Evolutionary conservation across 2,113 vertebrate genomes (phyloP), one percentile per base, ranked within the genome.

Genomic region (Amblyornis subalaris): DNA sequence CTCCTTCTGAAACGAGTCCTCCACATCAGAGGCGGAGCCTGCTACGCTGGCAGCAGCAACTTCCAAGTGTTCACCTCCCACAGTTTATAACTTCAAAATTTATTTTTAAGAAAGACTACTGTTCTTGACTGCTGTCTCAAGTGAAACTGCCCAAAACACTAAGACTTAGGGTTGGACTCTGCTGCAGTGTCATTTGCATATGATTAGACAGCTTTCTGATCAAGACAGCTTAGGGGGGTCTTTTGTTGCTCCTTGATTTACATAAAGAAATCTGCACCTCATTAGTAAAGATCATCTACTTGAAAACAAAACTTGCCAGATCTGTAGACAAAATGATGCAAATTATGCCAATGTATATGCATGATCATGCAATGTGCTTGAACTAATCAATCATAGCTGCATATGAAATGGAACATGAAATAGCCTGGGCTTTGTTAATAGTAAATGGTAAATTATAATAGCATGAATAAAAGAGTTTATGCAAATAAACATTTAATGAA

Each of bases 401-500:
- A 81, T 93, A 94, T 66, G 69, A 91, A 95, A 90, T 53, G 21
- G 50, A 74, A 94, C 67, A 84, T 69, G 51, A 94, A 95, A 78
- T 90, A 94, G 18, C 14, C 47, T 92, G 42, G 38, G 54, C 54
- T 96, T 95, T 95, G 90, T 94, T 91, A 96, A 70, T 48, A 78
- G 78, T 91, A 76, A 84, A 82, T 20, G 10, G 16, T 66, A 89
- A 96, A 84, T 81, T 69, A 76, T 65, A 96, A 88, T 47, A 85
- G 10, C n/a, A 92, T 88, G 69, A 93, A 96, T 90, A 93, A 96
- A 94, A 90, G 1, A 73, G 35, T 55, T 92, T 86, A 89, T 86
- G 72, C 61, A 91, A 96, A 95, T 48, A 83, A 69, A 82, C 20
- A 51, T 66, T 80, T 95, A 96, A 94, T 92, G 75, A 94, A 96